Evolutionary conservation across 2,113 vertebrate species (phyloP), one percentile per base, ranked within the genome.

Genomic region (Elanoides forficatus): DNA sequence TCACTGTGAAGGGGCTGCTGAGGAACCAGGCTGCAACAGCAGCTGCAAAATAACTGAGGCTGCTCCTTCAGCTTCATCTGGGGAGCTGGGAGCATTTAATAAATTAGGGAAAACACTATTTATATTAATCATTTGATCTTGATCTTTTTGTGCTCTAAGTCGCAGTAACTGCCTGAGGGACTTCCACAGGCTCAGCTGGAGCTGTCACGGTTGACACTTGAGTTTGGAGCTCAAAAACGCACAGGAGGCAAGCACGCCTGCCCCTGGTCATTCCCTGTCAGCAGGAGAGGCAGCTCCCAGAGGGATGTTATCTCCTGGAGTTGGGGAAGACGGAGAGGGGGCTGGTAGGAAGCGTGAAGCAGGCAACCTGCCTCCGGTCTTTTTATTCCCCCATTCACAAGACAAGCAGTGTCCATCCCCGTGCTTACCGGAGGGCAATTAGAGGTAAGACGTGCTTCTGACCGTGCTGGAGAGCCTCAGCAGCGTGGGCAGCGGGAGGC

Each of bases 381-480:
- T 62, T 42, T 13, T 62, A 30, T 71, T 63, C 40, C n/a, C 34
- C 6, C 8, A 0, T 65, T 71, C 38, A 25, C 38, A 67, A 43
- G 63, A 36, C 5, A 25, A 67, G 20, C 17, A 21, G 30, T 18
- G 32, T 34, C 47, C 86, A 43, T 16, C 32, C 34, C 71, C 0
- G 1, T 19, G 67, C 23, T 65, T 70, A 15, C 30, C 0, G 0
- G 17, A 26, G 29, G 15, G 13, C n/a, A 18, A 19, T 26, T 42
- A 36, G 34, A 55, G 27, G 43, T 36, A 11, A 30, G 11, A 16
- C 50, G 34, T 0, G 0, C 17, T 65, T 23, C 36, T 55, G 53
- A 38, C 66, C 0, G 0, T 21, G 4, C 5, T 30, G 45, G 14
- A 38, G 47, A 86, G 15, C 36, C 63, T 47, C 79, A 26, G 67